These are phyloP conservation scores for Merops nubicus DNA, from an alignment of 2,113 vertebrate species.

Conservation along the genomic window DNA sequence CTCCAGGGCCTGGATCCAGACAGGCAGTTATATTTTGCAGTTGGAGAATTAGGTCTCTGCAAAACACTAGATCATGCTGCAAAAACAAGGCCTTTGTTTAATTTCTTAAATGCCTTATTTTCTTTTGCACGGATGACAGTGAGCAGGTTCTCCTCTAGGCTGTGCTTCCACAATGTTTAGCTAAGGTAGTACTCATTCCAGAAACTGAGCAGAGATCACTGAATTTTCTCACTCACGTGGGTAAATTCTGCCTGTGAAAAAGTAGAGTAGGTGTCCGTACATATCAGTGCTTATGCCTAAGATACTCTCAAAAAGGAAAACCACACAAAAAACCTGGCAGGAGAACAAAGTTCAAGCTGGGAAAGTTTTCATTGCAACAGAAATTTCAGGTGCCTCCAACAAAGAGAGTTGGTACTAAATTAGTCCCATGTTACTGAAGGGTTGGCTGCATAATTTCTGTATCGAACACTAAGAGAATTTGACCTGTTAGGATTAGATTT, in stretches of 20 bases:
- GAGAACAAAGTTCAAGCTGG: background rate
- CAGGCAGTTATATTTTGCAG: background rate
- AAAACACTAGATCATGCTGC: background rate
- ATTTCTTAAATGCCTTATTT: background rate
- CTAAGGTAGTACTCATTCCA: background rate
- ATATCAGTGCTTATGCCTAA: background rate
- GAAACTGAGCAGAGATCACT: background rate
- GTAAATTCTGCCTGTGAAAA: background rate
- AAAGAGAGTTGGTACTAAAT: background rate
- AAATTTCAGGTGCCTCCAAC: background rate
- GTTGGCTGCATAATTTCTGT: background rate
- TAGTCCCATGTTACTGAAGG: background rate
- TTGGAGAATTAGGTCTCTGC: background rate
- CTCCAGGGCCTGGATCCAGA: background rate
- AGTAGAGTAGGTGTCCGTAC: background rate
- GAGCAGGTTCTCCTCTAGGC: background rate
- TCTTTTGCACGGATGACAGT: too few species aligned
- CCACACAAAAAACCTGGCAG: constrained; percentile 40
- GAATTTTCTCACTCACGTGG: background rate
- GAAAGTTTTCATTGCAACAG: constrained; percentile 4
- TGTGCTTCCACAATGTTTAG: background rate
- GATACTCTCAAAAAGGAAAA: background rate
- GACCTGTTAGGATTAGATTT: background rate
- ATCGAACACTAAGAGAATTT: background rate
- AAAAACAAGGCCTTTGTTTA: background rate